Base-by-base conservation (phyloP, 92 coral and sea anemone species). In the Zoanthus solanderi region DNA sequence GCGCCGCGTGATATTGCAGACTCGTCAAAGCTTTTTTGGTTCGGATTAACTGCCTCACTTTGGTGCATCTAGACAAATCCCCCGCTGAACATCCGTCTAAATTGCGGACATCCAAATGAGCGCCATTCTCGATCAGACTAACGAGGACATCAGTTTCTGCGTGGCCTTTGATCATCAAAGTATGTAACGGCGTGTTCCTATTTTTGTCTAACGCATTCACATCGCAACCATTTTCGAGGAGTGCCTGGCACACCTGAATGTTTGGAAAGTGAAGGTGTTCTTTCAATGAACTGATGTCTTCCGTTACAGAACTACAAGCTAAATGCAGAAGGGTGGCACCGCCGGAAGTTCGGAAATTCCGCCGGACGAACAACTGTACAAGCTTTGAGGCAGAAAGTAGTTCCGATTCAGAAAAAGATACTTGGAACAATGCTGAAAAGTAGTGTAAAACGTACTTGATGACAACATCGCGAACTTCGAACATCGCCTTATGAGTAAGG, bases 231-330 rank as follows among this genome's bases (percentile, higher is more conserved):
- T 88, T 87, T 69, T 94, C 94, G 32, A 94, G 85, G 53, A 94
- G 92, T 45, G 87, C 88, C 54, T 90, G 92, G 45, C 95, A 90
- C 14, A 94, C 90, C 13, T 87, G 88, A 31, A 87, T 89, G 77
- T 87, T 90, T 29, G 96, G 96, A 69, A 94, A 94, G 53, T 94
- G 96, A 28, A 94, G 95, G 73, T 94, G 96, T 76, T 94, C 96
- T 72, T 94, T 94, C 42, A 94, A 75, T 32, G 94, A 90, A 80
- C 96, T 94, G 7, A 94, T 94, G 17, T 89, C 94, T 50, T 93
- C 96, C 13, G 93, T 94, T 79, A 76, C 88, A 4, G 96, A 94
- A 72, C 88, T 91, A 3, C 85, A 83, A 29, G 94, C 89, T 31
- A 94, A 78, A 80, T 94, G 96, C 4, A 94, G 90, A 1, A 94